Evolutionary conservation across 2,113 vertebrate species (phyloP).

Genomic region (Lophochroa leadbeateri): DNA sequence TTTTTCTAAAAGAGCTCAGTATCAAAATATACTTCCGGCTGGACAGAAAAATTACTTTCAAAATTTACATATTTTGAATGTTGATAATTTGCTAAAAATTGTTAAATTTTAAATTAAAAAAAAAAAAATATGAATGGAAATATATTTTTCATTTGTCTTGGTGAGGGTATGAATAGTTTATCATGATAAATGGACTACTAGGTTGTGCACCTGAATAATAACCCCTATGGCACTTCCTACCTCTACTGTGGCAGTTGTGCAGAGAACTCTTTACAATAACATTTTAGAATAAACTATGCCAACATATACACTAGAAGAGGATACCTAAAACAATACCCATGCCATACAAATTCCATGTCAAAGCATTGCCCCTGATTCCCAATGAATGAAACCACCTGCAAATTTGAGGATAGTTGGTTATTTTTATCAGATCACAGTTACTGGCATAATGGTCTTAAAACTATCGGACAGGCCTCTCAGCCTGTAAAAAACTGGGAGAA

Average conservation of each 20-base stretch:
- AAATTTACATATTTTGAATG: not conserved
- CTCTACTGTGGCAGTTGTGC: not conserved
- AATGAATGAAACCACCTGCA: not conserved
- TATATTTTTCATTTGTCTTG: not conserved
- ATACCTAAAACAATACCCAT: not conserved
- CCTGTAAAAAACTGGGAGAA: not conserved
- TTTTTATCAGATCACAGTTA: not conserved
- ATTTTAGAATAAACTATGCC: not conserved
- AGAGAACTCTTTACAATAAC: not conserved
- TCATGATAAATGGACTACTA: not conserved
- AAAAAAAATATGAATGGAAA: not conserved
- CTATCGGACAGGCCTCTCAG: not conserved
- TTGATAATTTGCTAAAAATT: not conserved
- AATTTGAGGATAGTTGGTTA: not conserved
- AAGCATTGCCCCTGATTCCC: not conserved
- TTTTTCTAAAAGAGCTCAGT: not conserved
- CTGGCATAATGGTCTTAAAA: not conserved
- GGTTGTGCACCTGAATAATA: not conserved
- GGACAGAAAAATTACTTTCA: not conserved
- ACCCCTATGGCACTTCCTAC: not conserved
- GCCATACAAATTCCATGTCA: not conserved
- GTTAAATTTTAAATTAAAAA: not conserved
- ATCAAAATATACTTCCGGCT: not conserved
- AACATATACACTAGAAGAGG: not conserved
- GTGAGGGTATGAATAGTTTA: not conserved